Evolutionary conservation across 2,113 vertebrate genomes (phyloP).

Genomic region (Pseudorhombus dupliciocellatus): DNA sequence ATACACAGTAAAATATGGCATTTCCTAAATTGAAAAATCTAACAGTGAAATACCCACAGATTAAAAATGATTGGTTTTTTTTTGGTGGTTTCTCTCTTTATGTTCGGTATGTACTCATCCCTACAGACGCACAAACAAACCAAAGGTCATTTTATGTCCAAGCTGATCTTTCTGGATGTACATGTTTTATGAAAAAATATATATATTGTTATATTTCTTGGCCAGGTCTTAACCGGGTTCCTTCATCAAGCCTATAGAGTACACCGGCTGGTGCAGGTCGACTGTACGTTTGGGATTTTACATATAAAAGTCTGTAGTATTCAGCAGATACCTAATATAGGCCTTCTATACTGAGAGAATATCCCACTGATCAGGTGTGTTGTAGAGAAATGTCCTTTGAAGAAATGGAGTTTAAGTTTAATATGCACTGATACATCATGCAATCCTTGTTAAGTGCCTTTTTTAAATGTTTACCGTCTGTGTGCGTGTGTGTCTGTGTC

Average conservation of each 20-base stretch:
- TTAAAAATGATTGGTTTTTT: not conserved
- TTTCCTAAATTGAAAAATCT: constrained; percentile 6
- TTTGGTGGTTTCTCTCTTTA: constrained; percentile 56
- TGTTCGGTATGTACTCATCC: constrained; percentile 54
- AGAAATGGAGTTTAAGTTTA: constrained; percentile 49
- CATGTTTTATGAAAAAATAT: constrained; percentile 47
- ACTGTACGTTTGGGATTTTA: constrained; percentile 27
- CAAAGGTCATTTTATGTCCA: constrained; percentile 75
- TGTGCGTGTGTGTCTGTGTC: constrained; percentile 38
- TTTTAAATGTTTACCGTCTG: constrained; percentile 66
- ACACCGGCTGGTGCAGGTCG: constrained; percentile 8
- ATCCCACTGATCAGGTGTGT: constrained; percentile 44
- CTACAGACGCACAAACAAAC: constrained; percentile 70
- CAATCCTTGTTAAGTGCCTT: constrained; percentile 78
- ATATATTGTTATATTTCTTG: constrained; percentile 37
- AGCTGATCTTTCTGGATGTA: constrained; percentile 58
- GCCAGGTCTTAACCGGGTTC: constrained; percentile 34
- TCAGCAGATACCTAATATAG: constrained; percentile 4
- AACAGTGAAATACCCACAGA: not conserved
- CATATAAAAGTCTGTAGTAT: constrained; percentile 16
- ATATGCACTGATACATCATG: constrained; percentile 71
- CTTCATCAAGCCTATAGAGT: constrained; percentile 40
- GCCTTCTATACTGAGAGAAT: constrained; percentile 15
- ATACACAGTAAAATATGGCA: constrained; percentile 2
- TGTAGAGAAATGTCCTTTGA: constrained; percentile 32